phyloP scores from a whole-genome alignment of 1,140 invertebrate species.

The Meloidogyne hapla region DNA sequence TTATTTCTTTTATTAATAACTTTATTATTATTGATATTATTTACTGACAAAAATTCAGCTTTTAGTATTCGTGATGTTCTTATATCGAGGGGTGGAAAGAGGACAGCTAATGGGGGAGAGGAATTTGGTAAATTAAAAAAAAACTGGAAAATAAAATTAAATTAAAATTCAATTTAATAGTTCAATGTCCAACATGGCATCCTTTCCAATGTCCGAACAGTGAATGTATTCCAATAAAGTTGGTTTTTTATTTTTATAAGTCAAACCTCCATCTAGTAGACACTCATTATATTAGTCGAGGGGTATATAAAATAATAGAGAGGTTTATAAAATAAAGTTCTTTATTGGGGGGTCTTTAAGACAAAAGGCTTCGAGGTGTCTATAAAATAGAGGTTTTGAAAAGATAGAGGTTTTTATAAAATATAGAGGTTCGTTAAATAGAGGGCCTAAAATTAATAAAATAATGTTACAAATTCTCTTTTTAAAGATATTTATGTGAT shows the following conservation, averaged over 20 bases:
- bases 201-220: slow-evolving; percentile 92
- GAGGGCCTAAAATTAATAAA: too few relatives aligned
- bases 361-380: too few relatives aligned
- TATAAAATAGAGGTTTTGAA: too few relatives aligned
- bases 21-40: background rate
- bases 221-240: slow-evolving; percentile 84
- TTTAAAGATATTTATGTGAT: slow-evolving; percentile 70
- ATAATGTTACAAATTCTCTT: too few relatives aligned
- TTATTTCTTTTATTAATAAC: slow-evolving; percentile 2
- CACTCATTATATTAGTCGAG: too few relatives aligned
- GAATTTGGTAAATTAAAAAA: background rate
- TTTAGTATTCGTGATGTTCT: slow-evolving; percentile 12
- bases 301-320: too few relatives aligned
- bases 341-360: too few relatives aligned
- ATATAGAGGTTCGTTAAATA: too few relatives aligned
- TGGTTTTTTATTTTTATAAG: background rate
- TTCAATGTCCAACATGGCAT: slow-evolving; percentile 68
- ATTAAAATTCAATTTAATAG: slow-evolving; percentile 24
- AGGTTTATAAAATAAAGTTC: too few relatives aligned
- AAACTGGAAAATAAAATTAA: background rate
- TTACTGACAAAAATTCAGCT: slow-evolving; percentile 16
- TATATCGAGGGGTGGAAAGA: slow-evolving; percentile 3
- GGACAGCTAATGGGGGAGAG: slow-evolving; percentile 3
- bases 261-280: too few relatives aligned
- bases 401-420: too few relatives aligned